phyloP scores from a whole-genome alignment of 1,140 invertebrate species.

The Penaeus japonicus region DNA sequence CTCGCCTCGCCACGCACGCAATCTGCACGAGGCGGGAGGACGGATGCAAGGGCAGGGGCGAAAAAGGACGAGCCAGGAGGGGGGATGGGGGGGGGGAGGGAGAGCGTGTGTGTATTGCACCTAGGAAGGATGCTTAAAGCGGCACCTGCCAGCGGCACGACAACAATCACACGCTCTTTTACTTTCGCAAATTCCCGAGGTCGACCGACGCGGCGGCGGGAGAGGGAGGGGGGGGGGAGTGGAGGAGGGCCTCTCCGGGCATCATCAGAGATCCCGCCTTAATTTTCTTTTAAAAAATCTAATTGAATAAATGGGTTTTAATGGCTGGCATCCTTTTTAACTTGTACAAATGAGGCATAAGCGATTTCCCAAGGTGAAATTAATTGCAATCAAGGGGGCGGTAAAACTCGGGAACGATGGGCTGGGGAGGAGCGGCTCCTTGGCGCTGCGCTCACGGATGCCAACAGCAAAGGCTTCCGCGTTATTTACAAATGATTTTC shows the following conservation, averaged over 20 bases:
- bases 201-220: neutral
- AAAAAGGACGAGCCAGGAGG: neutral
- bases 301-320: constrained; percentile 57
- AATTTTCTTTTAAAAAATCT: constrained; percentile 44
- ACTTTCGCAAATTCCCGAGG: neutral
- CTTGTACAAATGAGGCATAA: constrained; percentile 48
- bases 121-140: neutral
- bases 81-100: neutral
- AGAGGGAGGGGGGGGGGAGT: neutral
- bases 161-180: neutral
- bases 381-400: constrained; percentile 45
- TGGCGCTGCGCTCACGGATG: constrained; percentile 11
- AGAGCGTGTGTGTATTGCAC: neutral
- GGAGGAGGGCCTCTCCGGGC: neutral
- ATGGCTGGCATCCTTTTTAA: constrained; percentile 48
- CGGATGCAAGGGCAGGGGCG: neutral
- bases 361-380: constrained; percentile 46
- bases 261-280: neutral
- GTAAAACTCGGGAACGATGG: constrained; percentile 37
- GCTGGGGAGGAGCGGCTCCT: constrained; percentile 17
- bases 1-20: too few species aligned
- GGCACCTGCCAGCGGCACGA: too few species aligned
- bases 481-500: constrained; percentile 2
- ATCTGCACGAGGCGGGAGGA: neutral
- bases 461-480: neutral